Evolutionary conservation across 2,888 invertebrate species (phyloP), one percentile per base, ranked within the genome.

Genomic region (Pecten maximus): DNA sequence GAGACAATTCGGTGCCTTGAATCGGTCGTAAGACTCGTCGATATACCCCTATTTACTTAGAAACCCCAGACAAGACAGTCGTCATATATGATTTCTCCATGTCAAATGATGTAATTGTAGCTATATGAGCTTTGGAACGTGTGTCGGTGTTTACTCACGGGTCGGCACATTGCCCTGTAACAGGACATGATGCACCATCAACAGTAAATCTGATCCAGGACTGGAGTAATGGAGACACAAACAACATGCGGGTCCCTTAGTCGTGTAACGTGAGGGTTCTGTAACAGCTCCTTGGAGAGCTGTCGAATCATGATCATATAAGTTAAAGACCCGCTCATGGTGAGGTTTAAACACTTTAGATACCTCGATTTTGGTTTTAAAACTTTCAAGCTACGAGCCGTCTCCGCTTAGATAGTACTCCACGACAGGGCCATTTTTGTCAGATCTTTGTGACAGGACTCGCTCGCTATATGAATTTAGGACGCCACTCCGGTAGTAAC

Each of bases 241-340:
- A 74, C 74, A 15, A 35, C 74, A 74, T 74, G 74, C 74, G 74
- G 74, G 74, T 12, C 74, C 74, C 74, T 74, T 35, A 74, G 74
- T 35, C 35, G 35, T 10, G 35, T 28, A 74, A 23, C 74, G 74
- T 74, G 74, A 74, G 74, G 74, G 74, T 35, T 28, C 12, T 74
- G 23, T 35, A 74, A 74, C 74, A 28, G 1, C 74, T 35, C 74
- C 74, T 10, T 28, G 1, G 74, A 35, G 74, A 74, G 35, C 74
- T 10, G 35, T 74, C 35, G 35, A 19, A 74, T 74, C 74, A 10
- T 35, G 28, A 10, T 23, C 74, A 74, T 74, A 74, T 74, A 74
- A 74, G 74, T 74, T 74, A 74, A 74, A 74, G 28, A 74, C 74
- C 74, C 74, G 35, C 74, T 74, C 0, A 35, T 74, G 74, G 8